Evolutionary conservation across 2,113 vertebrate species (phyloP).

Genomic region (Macquaria ambigua): DNA sequence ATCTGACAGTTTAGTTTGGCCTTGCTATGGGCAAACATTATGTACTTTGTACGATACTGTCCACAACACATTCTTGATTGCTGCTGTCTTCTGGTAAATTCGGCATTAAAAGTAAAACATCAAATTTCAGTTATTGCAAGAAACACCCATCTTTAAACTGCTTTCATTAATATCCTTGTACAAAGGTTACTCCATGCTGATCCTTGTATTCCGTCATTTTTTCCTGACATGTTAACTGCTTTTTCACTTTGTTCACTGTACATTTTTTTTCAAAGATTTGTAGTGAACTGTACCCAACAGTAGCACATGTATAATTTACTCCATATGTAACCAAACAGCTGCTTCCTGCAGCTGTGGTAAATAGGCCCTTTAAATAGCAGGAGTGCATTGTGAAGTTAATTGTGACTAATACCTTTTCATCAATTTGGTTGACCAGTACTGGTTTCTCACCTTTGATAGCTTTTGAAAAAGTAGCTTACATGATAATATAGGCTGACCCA

Average conservation of each 20-base stretch:
- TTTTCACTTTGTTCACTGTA: background rate
- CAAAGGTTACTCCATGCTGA: background rate
- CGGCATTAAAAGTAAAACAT: slow-evolving; percentile 5
- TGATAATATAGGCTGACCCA: background rate
- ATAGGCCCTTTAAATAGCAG: background rate
- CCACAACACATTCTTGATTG: background rate
- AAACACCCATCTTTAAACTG: background rate
- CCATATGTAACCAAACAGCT: background rate
- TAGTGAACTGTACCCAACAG: background rate
- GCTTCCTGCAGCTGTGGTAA: background rate
- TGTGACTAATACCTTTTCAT: background rate
- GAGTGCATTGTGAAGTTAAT: background rate
- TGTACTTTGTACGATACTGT: background rate
- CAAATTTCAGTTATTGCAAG: background rate
- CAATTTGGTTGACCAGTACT: background rate
- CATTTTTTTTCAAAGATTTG: background rate
- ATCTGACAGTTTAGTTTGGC: slow-evolving; percentile 24
- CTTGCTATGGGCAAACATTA: background rate
- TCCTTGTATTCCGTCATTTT: background rate
- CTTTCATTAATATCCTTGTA: background rate
- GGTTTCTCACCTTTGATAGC: background rate
- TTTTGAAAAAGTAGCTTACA: background rate
- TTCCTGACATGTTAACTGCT: background rate
- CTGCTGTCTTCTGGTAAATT: background rate
- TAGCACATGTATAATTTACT: background rate